Percentiles rank a stretch among this genome's conserved stretches.
These are phyloP conservation scores for Ammospiza nelsoni DNA, from an alignment of 2,113 vertebrate species.

Conservation along the genomic window DNA sequence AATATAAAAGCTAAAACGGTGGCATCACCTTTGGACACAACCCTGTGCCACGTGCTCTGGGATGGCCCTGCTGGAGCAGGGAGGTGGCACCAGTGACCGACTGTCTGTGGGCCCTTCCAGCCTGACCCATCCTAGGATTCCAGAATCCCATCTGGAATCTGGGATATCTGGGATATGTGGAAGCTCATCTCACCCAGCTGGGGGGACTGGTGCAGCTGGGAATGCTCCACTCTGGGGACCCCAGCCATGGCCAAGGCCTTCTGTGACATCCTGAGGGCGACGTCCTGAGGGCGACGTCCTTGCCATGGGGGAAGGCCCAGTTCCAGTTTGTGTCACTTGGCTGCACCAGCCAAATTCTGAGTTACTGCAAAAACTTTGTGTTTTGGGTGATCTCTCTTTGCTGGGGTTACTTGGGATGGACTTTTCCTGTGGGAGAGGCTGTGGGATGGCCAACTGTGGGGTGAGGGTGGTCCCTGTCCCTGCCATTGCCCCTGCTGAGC, in stretches of 20 bases:
- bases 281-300: not conserved
- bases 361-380: too few relatives aligned
- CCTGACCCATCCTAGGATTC: not conserved
- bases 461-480: not conserved
- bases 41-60: rapidly evolving
- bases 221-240: rapidly evolving
- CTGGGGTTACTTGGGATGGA: not conserved
- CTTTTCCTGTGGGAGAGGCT: too few relatives aligned
- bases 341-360: too few relatives aligned
- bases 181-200: rapidly evolving
- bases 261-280: too few relatives aligned
- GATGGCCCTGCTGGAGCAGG: not conserved
- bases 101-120: not conserved
- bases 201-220: not conserved
- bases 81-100: not conserved
- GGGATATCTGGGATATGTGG: too few relatives aligned
- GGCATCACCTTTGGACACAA: not conserved
- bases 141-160: too few relatives aligned
- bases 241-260: rapidly evolving
- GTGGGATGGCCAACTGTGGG: not conserved
- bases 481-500: not conserved
- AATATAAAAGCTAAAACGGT: not conserved
- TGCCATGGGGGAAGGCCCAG: not conserved
- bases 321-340: rapidly evolving
- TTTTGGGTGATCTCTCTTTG: not conserved